Percentiles rank a stretch among this genome's conserved stretches.
phyloP scores from a whole-genome alignment of 2,113 vertebrate species.

The Euleptes europaea region DNA sequence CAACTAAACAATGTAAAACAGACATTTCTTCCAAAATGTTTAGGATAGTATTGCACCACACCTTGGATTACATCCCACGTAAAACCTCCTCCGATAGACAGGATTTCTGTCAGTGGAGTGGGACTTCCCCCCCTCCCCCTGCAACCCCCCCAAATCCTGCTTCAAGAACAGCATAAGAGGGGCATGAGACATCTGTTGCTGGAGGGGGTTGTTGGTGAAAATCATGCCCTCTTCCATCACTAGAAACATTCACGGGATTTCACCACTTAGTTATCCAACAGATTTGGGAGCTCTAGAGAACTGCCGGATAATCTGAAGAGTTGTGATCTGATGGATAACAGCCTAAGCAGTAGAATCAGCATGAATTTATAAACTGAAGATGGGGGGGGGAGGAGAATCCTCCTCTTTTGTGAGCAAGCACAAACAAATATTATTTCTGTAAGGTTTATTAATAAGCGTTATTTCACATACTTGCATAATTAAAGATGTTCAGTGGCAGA shows the following conservation, averaged over 20 bases:
- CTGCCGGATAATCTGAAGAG: not conserved
- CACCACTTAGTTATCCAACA: not conserved
- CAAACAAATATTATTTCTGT: not conserved
- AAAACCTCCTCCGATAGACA: too few species aligned
- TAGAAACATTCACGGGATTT: too few species aligned
- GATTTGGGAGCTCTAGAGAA: not conserved
- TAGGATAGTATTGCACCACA: not conserved
- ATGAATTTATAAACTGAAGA: not conserved
- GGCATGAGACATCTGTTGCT: too few species aligned
- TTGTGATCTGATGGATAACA: not conserved
- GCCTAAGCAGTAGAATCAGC: not conserved
- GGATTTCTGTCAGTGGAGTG: too few species aligned
- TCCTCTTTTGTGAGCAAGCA: not conserved
- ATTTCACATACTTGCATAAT: too few species aligned
- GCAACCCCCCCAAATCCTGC: too few species aligned
- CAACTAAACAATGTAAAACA: conserved; percentile 35
- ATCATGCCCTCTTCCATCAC: too few species aligned
- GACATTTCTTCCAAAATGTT: not conserved
- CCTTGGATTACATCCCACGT: too few species aligned
- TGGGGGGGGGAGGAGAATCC: not conserved
- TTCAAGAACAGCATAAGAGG: too few species aligned
- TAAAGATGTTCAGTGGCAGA: not conserved
- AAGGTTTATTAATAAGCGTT: not conserved
- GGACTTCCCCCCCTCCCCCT: too few species aligned
- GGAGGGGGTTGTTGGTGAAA: too few species aligned